Conservation (phyloP, 2,113 vertebrate species). For the Acanthisitta chloris region DNA sequence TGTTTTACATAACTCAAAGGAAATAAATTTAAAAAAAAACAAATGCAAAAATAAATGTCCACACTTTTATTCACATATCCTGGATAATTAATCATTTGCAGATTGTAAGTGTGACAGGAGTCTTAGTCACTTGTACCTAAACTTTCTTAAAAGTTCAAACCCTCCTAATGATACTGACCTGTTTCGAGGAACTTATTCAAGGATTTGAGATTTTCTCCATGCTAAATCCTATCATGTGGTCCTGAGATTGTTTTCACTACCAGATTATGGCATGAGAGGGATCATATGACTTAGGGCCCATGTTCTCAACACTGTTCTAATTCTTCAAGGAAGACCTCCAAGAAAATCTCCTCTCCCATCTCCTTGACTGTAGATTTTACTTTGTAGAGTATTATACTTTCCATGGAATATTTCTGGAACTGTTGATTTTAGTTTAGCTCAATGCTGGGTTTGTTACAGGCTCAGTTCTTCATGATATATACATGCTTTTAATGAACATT, state of each 20-base stretch:
- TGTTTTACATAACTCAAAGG: background rate
- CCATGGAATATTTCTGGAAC: background rate
- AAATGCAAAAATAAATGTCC: background rate
- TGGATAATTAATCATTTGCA: background rate
- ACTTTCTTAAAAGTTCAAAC: background rate
- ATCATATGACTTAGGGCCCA: background rate
- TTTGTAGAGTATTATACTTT: background rate
- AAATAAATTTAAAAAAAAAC: background rate
- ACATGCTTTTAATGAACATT: conserved; percentile 1
- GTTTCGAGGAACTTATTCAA: conserved; percentile 24
- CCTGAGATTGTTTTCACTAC: background rate
- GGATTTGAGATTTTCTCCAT: conserved; percentile 7
- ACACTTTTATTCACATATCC: background rate
- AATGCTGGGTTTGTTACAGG: background rate
- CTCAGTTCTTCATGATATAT: background rate
- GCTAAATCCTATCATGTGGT: conserved; percentile 26
- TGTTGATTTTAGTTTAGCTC: background rate
- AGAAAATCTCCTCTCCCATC: background rate
- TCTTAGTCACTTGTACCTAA: background rate
- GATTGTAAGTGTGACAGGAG: background rate
- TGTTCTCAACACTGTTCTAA: background rate
- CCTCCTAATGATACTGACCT: background rate
- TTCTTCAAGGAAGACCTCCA: background rate
- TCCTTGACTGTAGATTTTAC: background rate
- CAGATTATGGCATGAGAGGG: background rate